Conservation (phyloP, 2,113 vertebrate genomes). For the Picathartes gymnocephalus region DNA sequence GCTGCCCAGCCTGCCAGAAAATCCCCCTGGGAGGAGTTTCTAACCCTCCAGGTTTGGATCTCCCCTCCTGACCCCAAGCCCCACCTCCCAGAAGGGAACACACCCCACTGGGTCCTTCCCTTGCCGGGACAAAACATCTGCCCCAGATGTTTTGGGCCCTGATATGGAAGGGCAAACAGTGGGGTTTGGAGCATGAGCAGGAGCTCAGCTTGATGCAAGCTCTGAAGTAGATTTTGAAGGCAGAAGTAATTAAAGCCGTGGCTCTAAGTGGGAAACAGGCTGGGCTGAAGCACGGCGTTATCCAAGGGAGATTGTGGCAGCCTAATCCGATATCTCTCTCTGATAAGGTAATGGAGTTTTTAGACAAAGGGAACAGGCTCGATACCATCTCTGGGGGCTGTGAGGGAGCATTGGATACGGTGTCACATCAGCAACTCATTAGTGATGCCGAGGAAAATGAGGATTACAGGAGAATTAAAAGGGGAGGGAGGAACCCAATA, state of each 20-base stretch:
- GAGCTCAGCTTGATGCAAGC: not conserved
- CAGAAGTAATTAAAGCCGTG: not conserved
- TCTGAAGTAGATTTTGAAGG: not conserved
- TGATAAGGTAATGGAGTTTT: slow-evolving; percentile 47
- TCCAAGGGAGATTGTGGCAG: not conserved
- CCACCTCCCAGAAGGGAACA: not conserved
- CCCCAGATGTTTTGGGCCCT: too few species aligned
- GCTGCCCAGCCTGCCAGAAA: not conserved
- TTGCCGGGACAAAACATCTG: fast-evolving
- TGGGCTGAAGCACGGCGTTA: not conserved
- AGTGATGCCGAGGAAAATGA: not conserved
- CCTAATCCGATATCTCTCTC: slow-evolving; percentile 3
- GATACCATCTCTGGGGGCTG: slow-evolving; percentile 26
- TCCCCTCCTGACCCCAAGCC: not conserved
- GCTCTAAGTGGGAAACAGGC: not conserved
- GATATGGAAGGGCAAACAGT: fast-evolving
- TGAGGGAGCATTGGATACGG: not conserved
- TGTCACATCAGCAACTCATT: slow-evolving; percentile 5
- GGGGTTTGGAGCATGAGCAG: not conserved
- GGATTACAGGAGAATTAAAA: not conserved
- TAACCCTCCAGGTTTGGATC: not conserved
- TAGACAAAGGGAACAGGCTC: not conserved
- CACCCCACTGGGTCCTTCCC: fast-evolving
- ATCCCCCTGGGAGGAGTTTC: too few species aligned
- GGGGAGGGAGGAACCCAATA: not conserved